Evolutionary conservation across 2,888 invertebrate genomes (phyloP), one percentile per base, ranked within the genome.

Genomic region (Pseudococcus viburni): DNA sequence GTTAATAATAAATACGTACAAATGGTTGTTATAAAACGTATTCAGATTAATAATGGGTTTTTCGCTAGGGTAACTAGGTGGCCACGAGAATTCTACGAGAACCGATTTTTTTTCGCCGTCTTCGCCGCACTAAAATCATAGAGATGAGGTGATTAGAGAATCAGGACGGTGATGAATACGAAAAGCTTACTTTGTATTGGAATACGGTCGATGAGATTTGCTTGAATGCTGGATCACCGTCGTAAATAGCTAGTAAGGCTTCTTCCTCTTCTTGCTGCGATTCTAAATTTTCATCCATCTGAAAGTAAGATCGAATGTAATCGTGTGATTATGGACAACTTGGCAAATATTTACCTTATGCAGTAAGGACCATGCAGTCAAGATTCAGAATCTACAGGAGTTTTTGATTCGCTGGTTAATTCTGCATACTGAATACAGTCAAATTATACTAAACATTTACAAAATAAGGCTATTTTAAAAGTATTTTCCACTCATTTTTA

Each of bases 181-280:
- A 0, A 85, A 51, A 84, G 90, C 89, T 90, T 92, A 98, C 98
- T 94, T 98, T 98, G 91, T 98, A 98, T 91, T 98, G 98, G 93
- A 96, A 98, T 88, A 95, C 95, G 88, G 94, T 95, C 11, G 94
- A 91, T 91, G 95, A 94, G 51, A 96, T 92, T 93, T 96, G 94
- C 91, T 96, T 97, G 91, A 97, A 98, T 89, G 94, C 94, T 2
- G 94, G 93, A 92, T 98, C 98, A 22, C 98, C 98, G 91, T 98
- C 98, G 92, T 98, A 99, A 91, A 99, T 99, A 5, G 98, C 97
- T 90, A 94, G 94, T 89, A 99, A 92, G 0, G 97, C 98, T 93
- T 98, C 98, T 86, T 96, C 93, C 92, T 98, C 98, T 91, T 98
- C 98, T 85, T 94, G 93, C 91, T 97, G 97, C 89, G 95, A 93